phyloP scores from a whole-genome alignment of 2,888 invertebrate species.

The Hypselothyrea guttata region DNA sequence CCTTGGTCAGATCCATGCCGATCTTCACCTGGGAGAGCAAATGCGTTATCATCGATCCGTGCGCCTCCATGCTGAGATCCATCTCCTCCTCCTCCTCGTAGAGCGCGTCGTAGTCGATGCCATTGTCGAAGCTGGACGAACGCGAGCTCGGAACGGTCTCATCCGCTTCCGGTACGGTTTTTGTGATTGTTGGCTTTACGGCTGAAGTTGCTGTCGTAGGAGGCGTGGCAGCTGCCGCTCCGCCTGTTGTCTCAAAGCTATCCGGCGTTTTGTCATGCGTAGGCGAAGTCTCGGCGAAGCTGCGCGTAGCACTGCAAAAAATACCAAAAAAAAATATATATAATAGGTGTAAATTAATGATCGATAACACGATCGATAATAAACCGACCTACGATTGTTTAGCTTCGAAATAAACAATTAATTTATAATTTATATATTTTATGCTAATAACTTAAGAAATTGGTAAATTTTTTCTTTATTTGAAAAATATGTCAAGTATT shows the following conservation, averaged over 20 bases:
- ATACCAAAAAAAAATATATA: too few species aligned
- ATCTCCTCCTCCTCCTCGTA: slow-evolving; percentile 95
- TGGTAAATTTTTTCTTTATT: too few species aligned
- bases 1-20: slow-evolving; percentile 99
- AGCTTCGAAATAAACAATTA: too few species aligned
- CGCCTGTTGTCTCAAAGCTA: slow-evolving; percentile 39
- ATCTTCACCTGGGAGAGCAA: slow-evolving; percentile 98
- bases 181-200: slow-evolving; percentile 5
- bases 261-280: slow-evolving; percentile 76
- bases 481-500: too few species aligned
- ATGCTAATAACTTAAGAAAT: too few species aligned
- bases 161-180: slow-evolving; percentile 69
- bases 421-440: too few species aligned
- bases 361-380: too few species aligned
- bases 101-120: slow-evolving; percentile 92
- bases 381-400: too few species aligned
- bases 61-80: slow-evolving; percentile 96
- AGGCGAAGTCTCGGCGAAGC: slow-evolving; percentile 79
- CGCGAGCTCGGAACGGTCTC: slow-evolving; percentile 66
- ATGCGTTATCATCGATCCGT: slow-evolving; percentile 98
- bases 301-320: slow-evolving; percentile 78
- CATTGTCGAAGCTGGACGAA: slow-evolving; percentile 84
- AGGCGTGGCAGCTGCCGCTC: slow-evolving; percentile 13
- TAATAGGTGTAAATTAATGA: too few species aligned
- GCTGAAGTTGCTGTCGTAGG: slow-evolving; percentile 26